Evolutionary conservation across 2,113 vertebrate species (phyloP), one percentile per base, ranked within the genome.

Genomic region (Daboia siamensis): DNA sequence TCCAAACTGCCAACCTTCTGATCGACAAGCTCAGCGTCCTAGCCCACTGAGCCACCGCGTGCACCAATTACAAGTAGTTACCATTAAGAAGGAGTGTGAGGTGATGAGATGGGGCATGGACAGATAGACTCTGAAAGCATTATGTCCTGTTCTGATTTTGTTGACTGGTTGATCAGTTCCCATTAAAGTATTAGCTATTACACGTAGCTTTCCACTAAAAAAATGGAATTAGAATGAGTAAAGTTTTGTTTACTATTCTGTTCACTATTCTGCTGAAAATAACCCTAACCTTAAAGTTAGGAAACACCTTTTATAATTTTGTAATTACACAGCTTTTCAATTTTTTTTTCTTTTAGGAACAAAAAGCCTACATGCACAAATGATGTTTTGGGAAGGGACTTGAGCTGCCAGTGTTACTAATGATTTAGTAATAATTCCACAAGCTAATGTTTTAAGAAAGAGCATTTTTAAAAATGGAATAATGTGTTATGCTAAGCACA

Each of bases 141-240:
- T 95, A 94, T 94, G 93, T 96, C 95, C 51, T 93, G 96, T 86
- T 95, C 94, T 91, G 94, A 92, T 95, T 97, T 96, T 95, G 93
- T 97, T 95, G 23, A 96, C 93, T 2, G 93, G 94, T 93, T 96
- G 95, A 97, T 96, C 95, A 93, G 87, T 92, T 94, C 89, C 90
- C 86, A 90, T 96, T 97, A 96, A 90, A 95, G 97, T 97, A 97
- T 96, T 96, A 96, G 94, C 93, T 97, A 95, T 96, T 95, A 94
- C 86, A 94, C 94, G 94, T 97, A 95, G 94, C 94, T 96, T 97
- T 97, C 96, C 95, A 96, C 95, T 94, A 95, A 97, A 95, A 57
- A 96, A 96, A 95, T 94, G 56, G 96, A 96, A 94, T 96, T 96
- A 95, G 93, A 97, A 92, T 23, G 64, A 39, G 57, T 57, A 93